phyloP scores from a whole-genome alignment of 2,888 invertebrate species.

The Polymixis flavicincta region DNA sequence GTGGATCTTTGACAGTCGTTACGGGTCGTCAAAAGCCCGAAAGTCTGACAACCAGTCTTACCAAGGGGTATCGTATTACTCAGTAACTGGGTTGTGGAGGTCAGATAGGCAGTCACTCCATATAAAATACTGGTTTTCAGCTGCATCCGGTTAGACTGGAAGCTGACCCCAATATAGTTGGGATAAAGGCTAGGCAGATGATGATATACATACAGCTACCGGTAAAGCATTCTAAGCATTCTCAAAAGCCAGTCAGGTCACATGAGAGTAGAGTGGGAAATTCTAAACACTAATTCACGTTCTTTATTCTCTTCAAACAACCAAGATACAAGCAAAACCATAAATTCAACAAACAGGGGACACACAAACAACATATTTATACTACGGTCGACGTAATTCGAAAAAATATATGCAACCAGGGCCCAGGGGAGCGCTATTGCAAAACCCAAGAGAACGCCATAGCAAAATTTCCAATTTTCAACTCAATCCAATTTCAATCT shows the following conservation, averaged over 20 bases:
- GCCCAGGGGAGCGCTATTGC: slow-evolving; percentile 50
- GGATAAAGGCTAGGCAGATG: too few relatives aligned
- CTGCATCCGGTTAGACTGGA: too few relatives aligned
- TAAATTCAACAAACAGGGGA: slow-evolving; percentile 29
- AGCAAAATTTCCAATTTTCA: slow-evolving; percentile 68
- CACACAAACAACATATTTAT: slow-evolving; percentile 50
- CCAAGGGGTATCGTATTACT: too few relatives aligned
- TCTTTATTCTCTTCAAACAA: slow-evolving; percentile 13
- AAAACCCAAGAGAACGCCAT: slow-evolving; percentile 52
- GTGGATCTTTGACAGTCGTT: too few relatives aligned
- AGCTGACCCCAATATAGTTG: too few relatives aligned
- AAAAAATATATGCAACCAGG: slow-evolving; percentile 58
- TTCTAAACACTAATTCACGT: slow-evolving; percentile 5
- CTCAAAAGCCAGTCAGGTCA: not conserved
- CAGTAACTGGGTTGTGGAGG: too few relatives aligned
- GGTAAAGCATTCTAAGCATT: not conserved
- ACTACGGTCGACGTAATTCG: slow-evolving; percentile 38
- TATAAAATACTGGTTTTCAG: too few relatives aligned
- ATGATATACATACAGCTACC: too few relatives aligned
- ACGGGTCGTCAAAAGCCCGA: too few relatives aligned
- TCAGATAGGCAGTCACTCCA: too few relatives aligned
- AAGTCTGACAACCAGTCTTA: too few relatives aligned
- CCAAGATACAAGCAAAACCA: slow-evolving; percentile 9
- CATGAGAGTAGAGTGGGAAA: too few relatives aligned
- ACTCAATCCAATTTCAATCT: slow-evolving; percentile 68